Base-by-base conservation (phyloP, 2,888 invertebrate genomes). In the Napeogenes sylphis region DNA sequence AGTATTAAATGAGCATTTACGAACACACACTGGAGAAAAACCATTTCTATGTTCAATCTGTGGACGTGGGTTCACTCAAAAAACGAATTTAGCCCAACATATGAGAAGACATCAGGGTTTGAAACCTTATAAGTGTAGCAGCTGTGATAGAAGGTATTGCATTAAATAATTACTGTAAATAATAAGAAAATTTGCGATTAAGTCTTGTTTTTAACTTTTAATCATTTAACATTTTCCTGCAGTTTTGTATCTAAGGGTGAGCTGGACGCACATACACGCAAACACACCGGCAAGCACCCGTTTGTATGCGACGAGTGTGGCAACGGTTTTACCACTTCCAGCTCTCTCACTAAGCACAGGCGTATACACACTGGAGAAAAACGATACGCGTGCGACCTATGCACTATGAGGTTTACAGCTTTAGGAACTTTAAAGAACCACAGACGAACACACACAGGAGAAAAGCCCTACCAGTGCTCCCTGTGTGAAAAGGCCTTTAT, bases 251-350 rank as follows among this genome's bases (percentile, higher is more conserved):
- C 91, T 0, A 91, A 91, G 71, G 90, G 91, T 0, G 93, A 93
- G 70, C 69, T 93, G 0, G 90, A 90, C 8, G 91, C 92, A 0
- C 93, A 93, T 71, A 78, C 74, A 0, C 85, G 93, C 0, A 92
- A 91, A 55, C 93, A 93, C 75, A 92, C 91, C 6, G 93, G 93
- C 0, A 92, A 92, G 0, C 92, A 92, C 67, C 93, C 93, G 0
- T 93, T 92, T 69, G 83, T 90, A 0, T 93, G 93, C 58, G 91
- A 91, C 14, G 87, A 86, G 5, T 93, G 93, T 54, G 84, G 87
- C 0, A 82, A 90, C 10, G 87, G 90, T 0, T 93, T 93, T 73
- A 93, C 93, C 0, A 93, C 93, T 0, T 92, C 92, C 12, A 92
- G 92, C 55, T 92, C 93, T 0, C 70, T 93, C 21, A 90, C 90